Evolutionary conservation across 2,888 invertebrate species (phyloP).

Genomic region (Plagodis dolabraria): DNA sequence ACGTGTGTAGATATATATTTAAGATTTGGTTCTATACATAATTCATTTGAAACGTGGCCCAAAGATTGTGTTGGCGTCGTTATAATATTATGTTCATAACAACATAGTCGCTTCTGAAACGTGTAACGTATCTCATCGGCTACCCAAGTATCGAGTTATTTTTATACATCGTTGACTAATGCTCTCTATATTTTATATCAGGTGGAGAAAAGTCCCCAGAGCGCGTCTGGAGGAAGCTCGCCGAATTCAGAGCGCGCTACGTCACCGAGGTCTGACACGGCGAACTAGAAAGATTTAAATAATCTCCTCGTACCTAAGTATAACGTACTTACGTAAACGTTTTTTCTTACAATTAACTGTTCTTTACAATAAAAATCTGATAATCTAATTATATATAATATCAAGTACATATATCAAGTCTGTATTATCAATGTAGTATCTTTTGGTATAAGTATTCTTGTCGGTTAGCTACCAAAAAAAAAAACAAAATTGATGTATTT

Average conservation of each 20-base stretch:
- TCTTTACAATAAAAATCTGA: too few species aligned
- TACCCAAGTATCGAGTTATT: slow-evolving; percentile 22
- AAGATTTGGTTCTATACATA: background rate
- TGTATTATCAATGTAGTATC: too few species aligned
- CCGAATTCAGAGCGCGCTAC: slow-evolving; percentile 70
- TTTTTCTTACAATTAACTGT: too few species aligned
- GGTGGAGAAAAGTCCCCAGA: slow-evolving; percentile 79
- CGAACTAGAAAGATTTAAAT: slow-evolving; percentile 36
- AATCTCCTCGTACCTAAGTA: too few species aligned
- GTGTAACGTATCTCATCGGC: slow-evolving; percentile 14
- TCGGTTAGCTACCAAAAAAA: too few species aligned
- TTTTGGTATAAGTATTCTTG: too few species aligned
- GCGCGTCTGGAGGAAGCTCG: slow-evolving; percentile 72
- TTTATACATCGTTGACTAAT: slow-evolving; percentile 27
- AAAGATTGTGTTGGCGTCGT: background rate
- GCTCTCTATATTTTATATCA: slow-evolving; percentile 45
- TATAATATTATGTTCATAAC: background rate
- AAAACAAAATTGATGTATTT: too few species aligned
- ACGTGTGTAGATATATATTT: too few species aligned
- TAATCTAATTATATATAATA: too few species aligned
- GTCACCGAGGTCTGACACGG: slow-evolving; percentile 55
- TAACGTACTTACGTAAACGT: too few species aligned
- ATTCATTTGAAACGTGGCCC: background rate
- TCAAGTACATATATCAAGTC: too few species aligned
- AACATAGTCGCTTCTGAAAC: slow-evolving; percentile 10